Evolutionary conservation across 2,797 vertebrate species (phyloP).

Genomic region (Podarcis lilfordi): DNA sequence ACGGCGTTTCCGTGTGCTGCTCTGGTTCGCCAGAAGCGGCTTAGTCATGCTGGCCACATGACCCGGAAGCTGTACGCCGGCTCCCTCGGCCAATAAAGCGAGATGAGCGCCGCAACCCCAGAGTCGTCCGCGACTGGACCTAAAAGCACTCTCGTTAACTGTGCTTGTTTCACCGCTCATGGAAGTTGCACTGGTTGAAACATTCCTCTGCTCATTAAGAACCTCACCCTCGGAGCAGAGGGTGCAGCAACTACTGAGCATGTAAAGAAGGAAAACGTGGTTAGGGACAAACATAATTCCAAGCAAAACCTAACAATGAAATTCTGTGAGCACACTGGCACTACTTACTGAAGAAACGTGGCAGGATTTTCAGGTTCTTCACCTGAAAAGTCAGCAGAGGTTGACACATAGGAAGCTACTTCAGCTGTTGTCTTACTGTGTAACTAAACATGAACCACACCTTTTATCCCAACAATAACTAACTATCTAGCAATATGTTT

Average conservation of each 20-base stretch:
- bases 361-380: background rate
- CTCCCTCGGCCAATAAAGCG: too few relatives aligned
- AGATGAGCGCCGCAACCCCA: too few relatives aligned
- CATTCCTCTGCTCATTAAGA: background rate
- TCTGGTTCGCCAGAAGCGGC: too few relatives aligned
- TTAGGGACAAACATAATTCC: background rate
- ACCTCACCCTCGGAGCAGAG: background rate
- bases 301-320: background rate
- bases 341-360: background rate
- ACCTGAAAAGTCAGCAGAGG: background rate
- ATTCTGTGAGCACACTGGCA: background rate
- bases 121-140: too few relatives aligned
- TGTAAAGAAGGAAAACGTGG: background rate
- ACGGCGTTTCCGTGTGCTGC: too few relatives aligned
- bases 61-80: too few relatives aligned
- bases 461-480: background rate
- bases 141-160: background rate
- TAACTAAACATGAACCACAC: background rate
- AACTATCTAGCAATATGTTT: background rate
- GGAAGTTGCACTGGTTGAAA: background rate
- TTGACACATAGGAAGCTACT: background rate
- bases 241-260: slow-evolving; percentile 7
- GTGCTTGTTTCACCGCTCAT: background rate
- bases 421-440: background rate
- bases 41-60: too few relatives aligned